These are phyloP conservation scores for Xestia xanthographa DNA, from an alignment of 2,888 invertebrate genomes.

Conservation along the genomic window DNA sequence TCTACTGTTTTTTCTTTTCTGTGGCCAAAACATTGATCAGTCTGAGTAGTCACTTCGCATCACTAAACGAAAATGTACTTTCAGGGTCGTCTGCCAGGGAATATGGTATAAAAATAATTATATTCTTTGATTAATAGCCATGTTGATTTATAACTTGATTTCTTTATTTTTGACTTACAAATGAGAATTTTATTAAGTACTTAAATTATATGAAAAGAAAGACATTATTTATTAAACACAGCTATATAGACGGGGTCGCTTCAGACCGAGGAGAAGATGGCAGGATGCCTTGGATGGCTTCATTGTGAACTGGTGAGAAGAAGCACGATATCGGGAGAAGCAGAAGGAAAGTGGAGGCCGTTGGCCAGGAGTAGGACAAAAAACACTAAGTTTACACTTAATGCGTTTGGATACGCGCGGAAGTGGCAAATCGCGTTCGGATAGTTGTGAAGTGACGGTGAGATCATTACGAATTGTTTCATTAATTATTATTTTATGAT, in stretches of 20 bases:
- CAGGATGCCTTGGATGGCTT: neutral
- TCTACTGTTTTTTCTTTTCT: too few species aligned
- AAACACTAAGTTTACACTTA: too few species aligned
- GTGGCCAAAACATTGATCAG: neutral
- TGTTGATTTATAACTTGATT: neutral
- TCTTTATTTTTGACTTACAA: neutral
- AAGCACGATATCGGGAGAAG: neutral
- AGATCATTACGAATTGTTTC: neutral
- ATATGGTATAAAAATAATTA: neutral
- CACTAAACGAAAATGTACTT: neutral
- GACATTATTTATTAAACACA: neutral
- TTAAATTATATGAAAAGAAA: neutral
- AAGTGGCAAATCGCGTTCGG: too few species aligned
- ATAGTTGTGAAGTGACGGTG: neutral
- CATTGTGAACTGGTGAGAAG: neutral
- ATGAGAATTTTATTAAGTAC: neutral
- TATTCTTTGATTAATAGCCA: neutral
- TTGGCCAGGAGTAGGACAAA: neutral
- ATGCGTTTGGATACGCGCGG: too few species aligned
- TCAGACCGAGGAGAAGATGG: neutral
- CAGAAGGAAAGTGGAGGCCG: neutral
- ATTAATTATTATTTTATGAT: too few species aligned
- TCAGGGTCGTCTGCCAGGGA: neutral
- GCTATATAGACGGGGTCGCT: too few species aligned
- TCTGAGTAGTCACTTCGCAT: neutral